Conservation (phyloP, 2,113 vertebrate genomes). For the Zosterops hypoxanthus region DNA sequence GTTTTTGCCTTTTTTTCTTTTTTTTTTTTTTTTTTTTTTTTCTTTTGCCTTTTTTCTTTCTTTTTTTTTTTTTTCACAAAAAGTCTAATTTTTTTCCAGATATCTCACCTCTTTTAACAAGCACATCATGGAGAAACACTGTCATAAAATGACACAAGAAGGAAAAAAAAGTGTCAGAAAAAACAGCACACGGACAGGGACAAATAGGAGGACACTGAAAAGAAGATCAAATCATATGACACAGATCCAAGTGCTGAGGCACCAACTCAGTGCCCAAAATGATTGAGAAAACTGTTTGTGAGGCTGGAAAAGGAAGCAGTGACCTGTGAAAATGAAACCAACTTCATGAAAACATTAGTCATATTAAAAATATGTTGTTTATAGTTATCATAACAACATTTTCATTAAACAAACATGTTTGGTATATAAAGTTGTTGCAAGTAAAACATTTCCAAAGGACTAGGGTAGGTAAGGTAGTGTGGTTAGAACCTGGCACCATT, state of each 20-base stretch:
- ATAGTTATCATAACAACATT: constrained; percentile 72
- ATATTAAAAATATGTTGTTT: constrained; percentile 73
- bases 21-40: background rate
- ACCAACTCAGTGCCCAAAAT: background rate
- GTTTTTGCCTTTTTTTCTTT: background rate
- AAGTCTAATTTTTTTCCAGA: background rate
- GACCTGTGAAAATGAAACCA: constrained; percentile 72
- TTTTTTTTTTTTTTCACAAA: background rate
- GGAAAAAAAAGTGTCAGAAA: constrained; percentile 36
- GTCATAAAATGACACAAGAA: constrained; percentile 6
- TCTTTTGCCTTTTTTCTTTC: too few species aligned
- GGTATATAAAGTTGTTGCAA: constrained; percentile 47
- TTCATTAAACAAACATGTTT: constrained; percentile 73
- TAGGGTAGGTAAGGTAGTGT: constrained; percentile 56
- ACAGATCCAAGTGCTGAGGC: background rate
- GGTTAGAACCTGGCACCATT: constrained; percentile 56
- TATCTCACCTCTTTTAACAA: constrained; percentile 34
- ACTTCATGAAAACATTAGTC: constrained; percentile 63
- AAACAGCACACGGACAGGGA: constrained; percentile 10
- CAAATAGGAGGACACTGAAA: background rate
- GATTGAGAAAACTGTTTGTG: constrained; percentile 27
- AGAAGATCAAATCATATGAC: background rate
- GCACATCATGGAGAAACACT: background rate
- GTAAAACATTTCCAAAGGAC: constrained; percentile 48
- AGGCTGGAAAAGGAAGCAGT: constrained; percentile 46